Evolutionary conservation across 2,888 invertebrate species (phyloP).

Genomic region (Amblyjoppa proteus): DNA sequence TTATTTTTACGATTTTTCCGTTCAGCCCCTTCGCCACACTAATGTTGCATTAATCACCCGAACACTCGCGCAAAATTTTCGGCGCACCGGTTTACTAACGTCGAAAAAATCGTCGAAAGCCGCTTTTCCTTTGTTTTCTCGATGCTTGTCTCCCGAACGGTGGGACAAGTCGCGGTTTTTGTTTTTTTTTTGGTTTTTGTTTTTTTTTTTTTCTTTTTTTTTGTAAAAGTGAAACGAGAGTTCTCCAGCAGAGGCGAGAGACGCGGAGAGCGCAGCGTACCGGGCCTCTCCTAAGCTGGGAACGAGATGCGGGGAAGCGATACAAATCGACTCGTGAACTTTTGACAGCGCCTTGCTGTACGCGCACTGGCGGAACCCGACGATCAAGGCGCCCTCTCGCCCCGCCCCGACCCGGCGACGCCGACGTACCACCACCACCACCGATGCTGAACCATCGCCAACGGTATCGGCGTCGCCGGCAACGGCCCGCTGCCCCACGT

Average conservation of each 20-base stretch:
- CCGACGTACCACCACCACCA: conserved; percentile 68
- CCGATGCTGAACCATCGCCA: background rate
- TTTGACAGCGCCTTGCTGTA: conserved; percentile 83
- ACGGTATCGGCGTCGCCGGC: conserved; percentile 30
- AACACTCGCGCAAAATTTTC: background rate
- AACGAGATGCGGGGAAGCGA: conserved; percentile 66
- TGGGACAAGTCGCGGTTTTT: background rate
- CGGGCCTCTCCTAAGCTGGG: conserved; percentile 62
- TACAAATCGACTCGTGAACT: conserved; percentile 75
- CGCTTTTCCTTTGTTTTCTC: background rate
- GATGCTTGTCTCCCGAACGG: background rate
- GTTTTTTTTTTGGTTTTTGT: background rate
- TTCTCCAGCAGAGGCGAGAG: conserved; percentile 25
- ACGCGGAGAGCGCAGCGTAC: conserved; percentile 32
- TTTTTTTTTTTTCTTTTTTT: background rate
- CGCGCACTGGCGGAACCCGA: conserved; percentile 86
- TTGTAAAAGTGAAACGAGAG: background rate
- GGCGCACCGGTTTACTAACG: background rate
- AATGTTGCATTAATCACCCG: background rate
- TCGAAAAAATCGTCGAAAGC: background rate
- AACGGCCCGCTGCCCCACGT: conserved; percentile 5
- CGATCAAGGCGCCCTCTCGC: conserved; percentile 88
- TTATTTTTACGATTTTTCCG: background rate
- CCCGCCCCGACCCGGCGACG: conserved; percentile 84
- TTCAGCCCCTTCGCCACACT: background rate